A percentile compares a stretch with the other conserved stretches of the same genome.
These are phyloP conservation scores for Nannospalax galili DNA, from an alignment of 2,113 vertebrate genomes.

Conservation along the genomic window DNA sequence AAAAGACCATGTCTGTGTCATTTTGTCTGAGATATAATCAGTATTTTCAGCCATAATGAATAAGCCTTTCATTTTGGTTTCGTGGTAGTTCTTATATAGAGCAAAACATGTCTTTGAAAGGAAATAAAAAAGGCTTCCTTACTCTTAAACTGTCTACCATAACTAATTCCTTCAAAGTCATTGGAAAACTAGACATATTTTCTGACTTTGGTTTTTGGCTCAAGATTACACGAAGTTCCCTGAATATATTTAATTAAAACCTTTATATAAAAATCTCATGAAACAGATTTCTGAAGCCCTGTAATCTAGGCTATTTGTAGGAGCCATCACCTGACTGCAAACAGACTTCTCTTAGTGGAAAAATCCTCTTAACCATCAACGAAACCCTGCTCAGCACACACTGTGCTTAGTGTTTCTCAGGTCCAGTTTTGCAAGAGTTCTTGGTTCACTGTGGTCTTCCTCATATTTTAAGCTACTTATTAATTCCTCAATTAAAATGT, in stretches of 20 bases:
- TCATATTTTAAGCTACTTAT: not conserved
- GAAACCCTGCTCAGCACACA: not conserved
- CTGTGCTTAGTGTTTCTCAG: not conserved
- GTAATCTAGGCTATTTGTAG: slow-evolving; percentile 63
- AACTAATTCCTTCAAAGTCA: slow-evolving; percentile 68
- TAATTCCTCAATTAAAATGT: not conserved
- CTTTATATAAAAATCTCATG: slow-evolving; percentile 67
- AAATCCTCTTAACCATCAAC: not conserved
- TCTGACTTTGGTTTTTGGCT: slow-evolving; percentile 72
- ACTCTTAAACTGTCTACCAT: slow-evolving; percentile 60
- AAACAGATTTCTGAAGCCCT: slow-evolving; percentile 63
- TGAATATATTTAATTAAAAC: slow-evolving; percentile 79
- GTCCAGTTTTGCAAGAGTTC: not conserved
- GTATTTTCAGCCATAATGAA: slow-evolving; percentile 61
- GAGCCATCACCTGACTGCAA: slow-evolving; percentile 13
- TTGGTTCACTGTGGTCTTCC: not conserved
- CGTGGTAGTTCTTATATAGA: slow-evolving; percentile 58
- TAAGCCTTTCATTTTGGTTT: slow-evolving; percentile 75
- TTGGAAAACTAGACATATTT: slow-evolving; percentile 63
- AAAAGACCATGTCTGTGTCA: slow-evolving; percentile 66
- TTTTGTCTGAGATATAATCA: slow-evolving; percentile 71
- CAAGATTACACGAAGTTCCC: slow-evolving; percentile 42
- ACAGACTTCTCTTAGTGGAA: not conserved
- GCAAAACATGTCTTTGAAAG: slow-evolving; percentile 49
- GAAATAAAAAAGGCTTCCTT: not conserved